Percentiles rank a stretch among this genome's conserved stretches.
Conservation (phyloP, 2,888 invertebrate species). For the Amphipoea oculea region DNA sequence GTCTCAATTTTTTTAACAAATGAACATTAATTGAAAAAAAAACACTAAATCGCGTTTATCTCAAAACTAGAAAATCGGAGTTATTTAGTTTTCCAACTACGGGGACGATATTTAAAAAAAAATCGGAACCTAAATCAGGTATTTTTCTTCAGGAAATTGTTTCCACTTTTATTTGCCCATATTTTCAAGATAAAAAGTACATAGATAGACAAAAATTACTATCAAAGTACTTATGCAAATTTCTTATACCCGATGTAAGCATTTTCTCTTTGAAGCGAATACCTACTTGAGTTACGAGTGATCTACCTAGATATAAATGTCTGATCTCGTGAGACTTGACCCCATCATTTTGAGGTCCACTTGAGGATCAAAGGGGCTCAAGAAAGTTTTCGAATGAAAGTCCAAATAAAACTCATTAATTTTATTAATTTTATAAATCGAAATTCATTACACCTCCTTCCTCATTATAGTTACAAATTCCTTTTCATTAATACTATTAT, state of each 20-base stretch:
- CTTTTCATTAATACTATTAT: constrained; percentile 85
- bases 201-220: constrained; percentile 42
- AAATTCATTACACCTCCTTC: constrained; percentile 89
- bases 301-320: constrained; percentile 61
- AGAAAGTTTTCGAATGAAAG: constrained; percentile 70
- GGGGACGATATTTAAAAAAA: too few species aligned
- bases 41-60: too few species aligned
- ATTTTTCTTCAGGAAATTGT: not conserved
- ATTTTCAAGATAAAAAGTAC: constrained; percentile 23
- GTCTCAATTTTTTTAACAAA: too few species aligned
- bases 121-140: not conserved
- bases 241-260: constrained; percentile 55
- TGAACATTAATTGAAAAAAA: too few species aligned
- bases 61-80: too few species aligned
- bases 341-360: constrained; percentile 57
- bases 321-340: constrained; percentile 51
- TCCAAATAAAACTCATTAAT: constrained; percentile 87
- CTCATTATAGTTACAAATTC: constrained; percentile 89
- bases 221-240: constrained; percentile 51
- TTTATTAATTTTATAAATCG: constrained; percentile 90
- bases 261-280: constrained; percentile 62
- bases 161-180: constrained; percentile 11
- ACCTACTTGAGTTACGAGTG: constrained; percentile 54
- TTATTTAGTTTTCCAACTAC: too few species aligned
- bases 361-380: constrained; percentile 59